Evolutionary conservation across 2,888 invertebrate genomes (phyloP).

Genomic region (Zaprionus obscuricornis): DNA sequence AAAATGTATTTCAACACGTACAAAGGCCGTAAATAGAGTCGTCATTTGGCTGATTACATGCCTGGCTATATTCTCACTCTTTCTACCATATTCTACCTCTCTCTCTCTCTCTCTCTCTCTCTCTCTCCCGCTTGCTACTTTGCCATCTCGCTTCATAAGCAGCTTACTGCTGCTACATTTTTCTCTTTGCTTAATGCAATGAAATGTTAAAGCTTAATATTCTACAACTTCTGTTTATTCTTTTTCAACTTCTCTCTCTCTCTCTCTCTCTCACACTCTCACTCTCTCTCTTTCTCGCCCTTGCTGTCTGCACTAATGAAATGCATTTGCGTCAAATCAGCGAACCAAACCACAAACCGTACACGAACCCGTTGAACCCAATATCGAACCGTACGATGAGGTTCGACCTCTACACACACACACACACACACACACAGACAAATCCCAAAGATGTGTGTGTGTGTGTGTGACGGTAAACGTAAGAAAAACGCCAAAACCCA

Average conservation of each 20-base stretch:
- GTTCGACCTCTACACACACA: no score
- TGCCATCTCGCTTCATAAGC: no score
- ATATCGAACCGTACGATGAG: no score
- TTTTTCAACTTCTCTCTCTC: no score
- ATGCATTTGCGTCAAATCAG: constrained; percentile 58
- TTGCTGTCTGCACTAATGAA: constrained; percentile 50
- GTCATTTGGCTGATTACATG: constrained; percentile 47
- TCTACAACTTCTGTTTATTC: constrained; percentile 25
- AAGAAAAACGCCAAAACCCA: constrained; percentile 44
- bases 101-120: not conserved
- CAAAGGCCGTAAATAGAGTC: constrained; percentile 47
- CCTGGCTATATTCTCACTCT: constrained; percentile 1
- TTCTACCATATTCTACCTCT: not conserved
- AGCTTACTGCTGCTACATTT: no score
- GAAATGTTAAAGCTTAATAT: constrained; percentile 59
- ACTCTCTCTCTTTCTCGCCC: no score
- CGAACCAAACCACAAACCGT: constrained; percentile 30
- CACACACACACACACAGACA: constrained; percentile 3
- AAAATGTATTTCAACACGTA: constrained; percentile 37
- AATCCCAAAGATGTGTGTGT: constrained; percentile 30
- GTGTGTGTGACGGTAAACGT: constrained; percentile 30
- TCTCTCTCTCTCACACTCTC: no score
- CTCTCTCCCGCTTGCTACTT: no score
- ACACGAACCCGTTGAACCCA: no score
- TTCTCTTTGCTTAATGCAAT: constrained; percentile 53